Base-by-base conservation (phyloP, 2,888 invertebrate genomes). In the Caradrina clavipalpis region DNA sequence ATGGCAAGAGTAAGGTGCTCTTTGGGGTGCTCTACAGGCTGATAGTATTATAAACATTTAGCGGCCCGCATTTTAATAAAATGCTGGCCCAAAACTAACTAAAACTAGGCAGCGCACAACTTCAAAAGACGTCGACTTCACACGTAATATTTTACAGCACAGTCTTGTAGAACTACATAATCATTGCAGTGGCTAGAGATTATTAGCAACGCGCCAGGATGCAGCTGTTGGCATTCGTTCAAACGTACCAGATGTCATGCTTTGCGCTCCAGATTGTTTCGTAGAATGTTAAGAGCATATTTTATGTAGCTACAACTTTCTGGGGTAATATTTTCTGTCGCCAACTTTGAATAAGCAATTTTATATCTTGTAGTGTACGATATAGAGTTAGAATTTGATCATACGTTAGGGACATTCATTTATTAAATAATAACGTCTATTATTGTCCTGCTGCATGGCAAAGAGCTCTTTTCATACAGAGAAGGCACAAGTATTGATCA, bases 171-270 rank as follows among this genome's bases (percentile, higher is more conserved):
- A 64, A 66, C 67, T 71, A 78, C 60, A 65, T 74, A 76, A 82
- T 80, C 58, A 73, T 75, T 82, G 75, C 69, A 80, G 73, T 69
- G 42, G 59, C 53, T 62, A 21, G 31, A 59, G 68, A 80, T 74
- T 78, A 80, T 71, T 73, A 73, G 65, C 55, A 64, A 69, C 69
- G 69, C 62, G 47, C 11, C 68, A 82, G 76, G 76, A 80, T 81
- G 82, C 89, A 88, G 88, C 86, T 85, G 86, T 80, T 84, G 74
- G 69, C 78, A 81, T 60, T 68, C 62, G 76, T 82, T 76, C 81
- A 82, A 81, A 81, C 67, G 73, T 63, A 66, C 74, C 83, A 76
- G 81, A 80, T 82, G 85, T 76, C 70, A 62, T 61, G 76, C 56
- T 39, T 60, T 69, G 26, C 55, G 60, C 60, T 51, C 50, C 53